Conservation (phyloP, 2,113 vertebrate genomes). For the Bufo bufo region DNA sequence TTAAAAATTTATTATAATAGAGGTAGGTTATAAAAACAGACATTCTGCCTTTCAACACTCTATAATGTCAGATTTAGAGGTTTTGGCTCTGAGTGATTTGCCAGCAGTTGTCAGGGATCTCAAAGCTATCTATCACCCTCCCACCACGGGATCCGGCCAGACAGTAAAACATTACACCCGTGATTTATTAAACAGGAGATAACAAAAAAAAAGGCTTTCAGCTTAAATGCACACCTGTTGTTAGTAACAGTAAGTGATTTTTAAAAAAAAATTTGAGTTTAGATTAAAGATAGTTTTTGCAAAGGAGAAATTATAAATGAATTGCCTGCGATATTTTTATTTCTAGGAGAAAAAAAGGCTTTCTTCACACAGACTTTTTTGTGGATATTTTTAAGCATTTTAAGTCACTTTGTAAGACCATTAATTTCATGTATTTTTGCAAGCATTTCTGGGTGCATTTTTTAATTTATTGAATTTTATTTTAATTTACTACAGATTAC, state of each 20-base stretch:
- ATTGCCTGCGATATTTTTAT: too few relatives aligned
- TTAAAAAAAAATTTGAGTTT: neutral
- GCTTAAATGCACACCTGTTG: slow-evolving; percentile 78
- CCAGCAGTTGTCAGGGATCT: slow-evolving; percentile 82
- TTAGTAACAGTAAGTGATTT: slow-evolving; percentile 58
- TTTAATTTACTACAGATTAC: too few relatives aligned
- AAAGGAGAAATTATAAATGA: too few relatives aligned
- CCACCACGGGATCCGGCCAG: slow-evolving; percentile 72
- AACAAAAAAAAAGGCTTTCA: slow-evolving; percentile 64
- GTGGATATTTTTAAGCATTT: too few relatives aligned
- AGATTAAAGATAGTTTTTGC: neutral
- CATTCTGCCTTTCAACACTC: slow-evolving; percentile 96
- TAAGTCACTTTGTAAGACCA: too few relatives aligned
- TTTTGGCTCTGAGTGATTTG: slow-evolving; percentile 88
- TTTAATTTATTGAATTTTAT: too few relatives aligned
- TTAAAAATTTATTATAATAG: slow-evolving; percentile 91
- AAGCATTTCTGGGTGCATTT: too few relatives aligned
- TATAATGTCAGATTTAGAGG: slow-evolving; percentile 96
- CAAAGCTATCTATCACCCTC: slow-evolving; percentile 79
- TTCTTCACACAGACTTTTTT: too few relatives aligned
- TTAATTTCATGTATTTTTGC: too few relatives aligned
- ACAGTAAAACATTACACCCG: slow-evolving; percentile 76
- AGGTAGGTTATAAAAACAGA: slow-evolving; percentile 98
- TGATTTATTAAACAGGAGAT: slow-evolving; percentile 78
- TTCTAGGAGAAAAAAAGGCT: too few relatives aligned